A percentile compares a stretch with the other conserved stretches of the same genome.
Conservation (phyloP, 2,113 vertebrate genomes). For the Mola mola region DNA sequence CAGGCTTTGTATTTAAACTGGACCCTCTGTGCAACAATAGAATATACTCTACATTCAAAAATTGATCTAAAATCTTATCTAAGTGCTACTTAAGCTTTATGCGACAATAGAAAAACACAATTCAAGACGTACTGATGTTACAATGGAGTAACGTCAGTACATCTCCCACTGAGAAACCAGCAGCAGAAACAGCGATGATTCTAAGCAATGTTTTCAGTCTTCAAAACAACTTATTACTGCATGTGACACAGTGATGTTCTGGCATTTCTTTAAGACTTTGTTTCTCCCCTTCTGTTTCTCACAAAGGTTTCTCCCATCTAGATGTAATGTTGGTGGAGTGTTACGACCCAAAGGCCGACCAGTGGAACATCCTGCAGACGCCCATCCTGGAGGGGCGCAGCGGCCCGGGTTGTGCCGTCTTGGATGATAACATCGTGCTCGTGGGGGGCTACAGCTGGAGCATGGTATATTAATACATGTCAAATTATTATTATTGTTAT, state of each 20-base stretch:
- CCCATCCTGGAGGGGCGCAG: constrained; percentile 98
- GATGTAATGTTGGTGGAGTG: constrained; percentile 99
- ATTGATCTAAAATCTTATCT: not conserved
- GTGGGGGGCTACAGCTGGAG: constrained; percentile 99
- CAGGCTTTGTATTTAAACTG: no score
- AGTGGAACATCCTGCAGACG: constrained; percentile 98
- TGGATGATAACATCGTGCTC: constrained; percentile 96
- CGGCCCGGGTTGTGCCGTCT: constrained; percentile 93
- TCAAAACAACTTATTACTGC: not conserved
- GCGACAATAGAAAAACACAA: no score
- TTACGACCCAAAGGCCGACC: constrained; percentile 97
- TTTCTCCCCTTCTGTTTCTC: constrained; percentile 1
- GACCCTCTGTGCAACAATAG: no score
- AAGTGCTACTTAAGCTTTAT: no score
- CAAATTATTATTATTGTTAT: constrained; percentile 2
- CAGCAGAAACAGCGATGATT: not conserved
- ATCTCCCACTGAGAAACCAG: not conserved
- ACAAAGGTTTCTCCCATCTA: constrained; percentile 95
- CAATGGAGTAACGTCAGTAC: no score
- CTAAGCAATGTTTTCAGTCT: not conserved
- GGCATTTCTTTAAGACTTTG: not conserved
- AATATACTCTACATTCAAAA: not conserved
- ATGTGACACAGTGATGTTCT: not conserved
- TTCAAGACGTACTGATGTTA: no score
- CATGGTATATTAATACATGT: constrained; percentile 83